Conservation (phyloP, 2,113 vertebrate genomes). For the Labeo rohita region DNA sequence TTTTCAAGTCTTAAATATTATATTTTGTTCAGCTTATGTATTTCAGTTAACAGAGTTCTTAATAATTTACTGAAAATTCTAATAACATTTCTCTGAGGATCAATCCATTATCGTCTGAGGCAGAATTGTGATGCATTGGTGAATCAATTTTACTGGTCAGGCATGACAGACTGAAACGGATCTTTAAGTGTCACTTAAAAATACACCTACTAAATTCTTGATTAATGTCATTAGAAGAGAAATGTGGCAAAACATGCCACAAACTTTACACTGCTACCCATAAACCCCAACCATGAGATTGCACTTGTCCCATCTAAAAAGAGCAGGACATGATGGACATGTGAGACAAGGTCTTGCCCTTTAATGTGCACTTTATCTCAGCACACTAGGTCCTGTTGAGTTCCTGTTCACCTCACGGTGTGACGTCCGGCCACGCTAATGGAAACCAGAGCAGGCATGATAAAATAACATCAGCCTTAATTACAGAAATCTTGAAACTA, state of each 20-base stretch:
- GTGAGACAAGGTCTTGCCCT: too few species aligned
- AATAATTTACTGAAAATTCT: background rate
- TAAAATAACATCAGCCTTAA: background rate
- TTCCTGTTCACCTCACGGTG: background rate
- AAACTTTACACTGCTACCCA: background rate
- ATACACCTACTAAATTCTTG: background rate
- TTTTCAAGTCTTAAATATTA: background rate
- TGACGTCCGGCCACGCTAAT: too few species aligned
- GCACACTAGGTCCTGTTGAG: background rate
- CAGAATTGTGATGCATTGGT: background rate
- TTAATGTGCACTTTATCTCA: background rate
- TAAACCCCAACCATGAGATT: background rate
- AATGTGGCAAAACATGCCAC: background rate
- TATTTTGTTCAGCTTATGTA: background rate
- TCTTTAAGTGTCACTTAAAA: background rate
- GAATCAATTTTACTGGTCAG: background rate
- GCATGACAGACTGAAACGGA: background rate
- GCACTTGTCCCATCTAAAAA: background rate
- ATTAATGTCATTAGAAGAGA: background rate
- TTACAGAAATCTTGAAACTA: background rate
- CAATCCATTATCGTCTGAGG: background rate
- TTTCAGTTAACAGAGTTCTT: background rate
- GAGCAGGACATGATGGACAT: background rate
- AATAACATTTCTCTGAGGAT: background rate
- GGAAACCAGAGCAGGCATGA: too few species aligned